Conservation (phyloP, 2,113 vertebrate species). For the Aphyosemion australe region DNA sequence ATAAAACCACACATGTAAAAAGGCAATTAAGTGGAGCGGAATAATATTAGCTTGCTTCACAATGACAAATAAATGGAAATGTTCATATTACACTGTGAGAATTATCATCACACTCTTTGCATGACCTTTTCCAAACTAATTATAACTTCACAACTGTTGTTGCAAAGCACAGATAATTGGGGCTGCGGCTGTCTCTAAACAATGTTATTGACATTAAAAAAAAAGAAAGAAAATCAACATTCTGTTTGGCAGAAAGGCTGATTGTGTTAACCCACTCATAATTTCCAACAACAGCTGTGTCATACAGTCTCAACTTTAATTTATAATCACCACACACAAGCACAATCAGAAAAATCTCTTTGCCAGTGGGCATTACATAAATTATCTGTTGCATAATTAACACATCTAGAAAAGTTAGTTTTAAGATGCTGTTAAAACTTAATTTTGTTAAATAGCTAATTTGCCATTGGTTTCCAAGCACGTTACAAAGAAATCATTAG, state of each 20-base stretch:
- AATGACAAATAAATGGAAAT: slow-evolving; percentile 23
- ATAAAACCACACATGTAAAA: slow-evolving; percentile 32
- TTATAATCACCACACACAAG: not conserved
- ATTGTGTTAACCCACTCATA: slow-evolving; percentile 1
- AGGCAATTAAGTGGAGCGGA: slow-evolving; percentile 2
- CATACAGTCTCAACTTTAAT: not conserved
- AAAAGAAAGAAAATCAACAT: slow-evolving; percentile 9
- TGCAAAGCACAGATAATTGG: slow-evolving; percentile 13
- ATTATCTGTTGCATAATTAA: not conserved
- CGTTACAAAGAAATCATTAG: too few species aligned
- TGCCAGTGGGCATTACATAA: not conserved
- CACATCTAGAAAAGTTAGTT: not conserved
- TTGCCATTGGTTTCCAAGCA: not conserved
- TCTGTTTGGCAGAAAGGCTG: slow-evolving; percentile 3
- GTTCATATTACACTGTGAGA: slow-evolving; percentile 3
- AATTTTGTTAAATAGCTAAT: not conserved
- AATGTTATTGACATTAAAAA: slow-evolving; percentile 22
- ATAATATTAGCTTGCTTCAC: not conserved
- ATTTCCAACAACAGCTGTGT: not conserved
- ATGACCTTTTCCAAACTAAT: slow-evolving; percentile 13
- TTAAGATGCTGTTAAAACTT: not conserved
- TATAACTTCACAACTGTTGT: not conserved
- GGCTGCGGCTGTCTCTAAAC: not conserved
- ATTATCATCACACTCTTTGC: not conserved
- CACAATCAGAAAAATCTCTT: not conserved